Conservation (phyloP, 2,888 invertebrate genomes). For the Oscheius sp. region DNA sequence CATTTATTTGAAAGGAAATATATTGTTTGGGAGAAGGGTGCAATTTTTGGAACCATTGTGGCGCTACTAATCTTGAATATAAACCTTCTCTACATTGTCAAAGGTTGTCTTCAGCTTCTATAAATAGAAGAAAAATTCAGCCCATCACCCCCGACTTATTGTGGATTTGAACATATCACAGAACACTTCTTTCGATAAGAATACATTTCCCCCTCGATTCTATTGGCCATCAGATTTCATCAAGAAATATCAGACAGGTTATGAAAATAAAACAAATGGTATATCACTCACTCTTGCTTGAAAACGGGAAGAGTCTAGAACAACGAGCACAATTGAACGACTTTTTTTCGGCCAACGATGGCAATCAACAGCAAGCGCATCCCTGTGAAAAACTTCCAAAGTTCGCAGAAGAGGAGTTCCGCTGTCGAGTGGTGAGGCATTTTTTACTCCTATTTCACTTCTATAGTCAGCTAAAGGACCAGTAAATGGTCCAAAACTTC, state of each 20-base stretch:
- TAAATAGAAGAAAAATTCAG: too few species aligned
- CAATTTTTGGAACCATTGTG: not conserved
- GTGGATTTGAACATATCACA: too few species aligned
- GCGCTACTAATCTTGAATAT: not conserved
- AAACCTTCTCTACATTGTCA: too few species aligned
- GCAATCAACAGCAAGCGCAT: not conserved
- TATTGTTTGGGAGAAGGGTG: not conserved
- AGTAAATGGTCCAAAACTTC: not conserved
- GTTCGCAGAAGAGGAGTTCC: not conserved
- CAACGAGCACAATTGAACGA: constrained; percentile 1
- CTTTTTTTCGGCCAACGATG: not conserved
- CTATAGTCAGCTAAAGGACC: not conserved
- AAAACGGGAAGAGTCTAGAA: too few species aligned
- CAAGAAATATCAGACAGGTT: not conserved
- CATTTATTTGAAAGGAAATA: constrained; percentile 2
- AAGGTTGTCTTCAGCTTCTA: too few species aligned
- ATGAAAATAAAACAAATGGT: constrained; percentile 17
- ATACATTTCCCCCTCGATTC: too few species aligned
- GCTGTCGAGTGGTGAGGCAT: constrained; percentile 3
- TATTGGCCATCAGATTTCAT: not conserved
- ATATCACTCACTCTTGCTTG: too few species aligned
- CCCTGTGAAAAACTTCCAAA: not conserved
- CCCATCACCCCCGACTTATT: too few species aligned
- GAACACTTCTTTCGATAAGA: too few species aligned
- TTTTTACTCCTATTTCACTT: not conserved